Evolutionary conservation across 2,797 vertebrate genomes (phyloP).

Genomic region (Lepilemur ruficaudatus): DNA sequence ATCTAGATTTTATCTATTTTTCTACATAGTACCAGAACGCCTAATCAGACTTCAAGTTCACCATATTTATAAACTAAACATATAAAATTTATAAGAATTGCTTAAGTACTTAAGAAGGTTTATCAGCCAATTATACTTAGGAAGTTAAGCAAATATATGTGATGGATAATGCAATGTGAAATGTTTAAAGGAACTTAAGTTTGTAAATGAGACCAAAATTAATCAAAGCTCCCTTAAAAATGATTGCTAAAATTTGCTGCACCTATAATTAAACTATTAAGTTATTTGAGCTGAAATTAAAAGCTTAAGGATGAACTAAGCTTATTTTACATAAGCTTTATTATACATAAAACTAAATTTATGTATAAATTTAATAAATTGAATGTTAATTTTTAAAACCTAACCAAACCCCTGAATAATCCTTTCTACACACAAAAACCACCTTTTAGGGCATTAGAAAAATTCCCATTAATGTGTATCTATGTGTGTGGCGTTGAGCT

Average conservation of each 20-base stretch:
- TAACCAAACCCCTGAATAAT: background rate
- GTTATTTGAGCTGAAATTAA: constrained; percentile 30
- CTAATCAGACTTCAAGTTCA: background rate
- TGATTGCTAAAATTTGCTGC: background rate
- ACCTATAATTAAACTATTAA: constrained; percentile 42
- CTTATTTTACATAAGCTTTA: background rate
- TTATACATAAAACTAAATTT: background rate
- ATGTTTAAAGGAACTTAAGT: background rate
- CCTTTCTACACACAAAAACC: background rate
- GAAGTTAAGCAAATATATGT: background rate
- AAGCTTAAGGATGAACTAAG: background rate
- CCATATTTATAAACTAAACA: background rate
- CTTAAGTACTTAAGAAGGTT: background rate
- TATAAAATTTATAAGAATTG: background rate
- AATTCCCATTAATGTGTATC: background rate
- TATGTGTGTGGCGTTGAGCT: background rate
- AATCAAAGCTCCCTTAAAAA: constrained; percentile 26
- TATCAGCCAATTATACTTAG: background rate
- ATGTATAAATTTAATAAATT: constrained; percentile 5
- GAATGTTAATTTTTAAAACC: constrained; percentile 31
- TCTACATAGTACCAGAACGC: background rate
- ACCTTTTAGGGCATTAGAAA: background rate
- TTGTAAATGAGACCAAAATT: constrained; percentile 40
- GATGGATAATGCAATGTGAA: background rate
- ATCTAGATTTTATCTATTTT: background rate